Evolutionary conservation across 2,888 invertebrate species (phyloP).

Genomic region (Axea sp.): DNA sequence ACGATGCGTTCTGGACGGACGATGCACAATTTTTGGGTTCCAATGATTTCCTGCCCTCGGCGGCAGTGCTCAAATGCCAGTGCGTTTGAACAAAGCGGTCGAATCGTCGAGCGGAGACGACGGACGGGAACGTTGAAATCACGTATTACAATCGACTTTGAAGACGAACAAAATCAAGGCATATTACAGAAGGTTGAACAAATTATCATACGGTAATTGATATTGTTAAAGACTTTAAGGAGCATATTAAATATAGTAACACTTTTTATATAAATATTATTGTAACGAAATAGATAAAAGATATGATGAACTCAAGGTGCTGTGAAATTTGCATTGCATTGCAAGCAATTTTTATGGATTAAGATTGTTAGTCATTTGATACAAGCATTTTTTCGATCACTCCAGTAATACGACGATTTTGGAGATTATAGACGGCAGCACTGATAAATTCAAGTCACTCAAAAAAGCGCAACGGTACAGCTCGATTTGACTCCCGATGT

Average conservation of each 20-base stretch:
- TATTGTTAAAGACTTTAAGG: slow-evolving; percentile 59
- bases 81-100: neutral
- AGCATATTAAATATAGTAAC: slow-evolving; percentile 60
- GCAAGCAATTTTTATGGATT: slow-evolving; percentile 62
- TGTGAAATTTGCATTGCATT: slow-evolving; percentile 60
- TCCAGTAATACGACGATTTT: slow-evolving; percentile 44
- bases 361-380: slow-evolving; percentile 62
- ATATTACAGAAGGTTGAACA: slow-evolving; percentile 55
- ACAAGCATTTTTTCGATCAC: slow-evolving; percentile 49
- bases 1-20: neutral
- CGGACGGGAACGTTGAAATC: slow-evolving; percentile 10
- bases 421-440: slow-evolving; percentile 52
- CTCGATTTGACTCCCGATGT: slow-evolving; percentile 33
- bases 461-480: slow-evolving; percentile 45
- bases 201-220: slow-evolving; percentile 57
- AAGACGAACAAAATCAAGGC: slow-evolving; percentile 42
- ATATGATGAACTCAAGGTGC: slow-evolving; percentile 60
- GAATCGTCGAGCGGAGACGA: slow-evolving; percentile 3
- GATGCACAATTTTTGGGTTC: neutral
- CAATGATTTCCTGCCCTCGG: slow-evolving; percentile 5
- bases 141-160: slow-evolving; percentile 17
- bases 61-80: neutral
- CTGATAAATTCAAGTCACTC: slow-evolving; percentile 37
- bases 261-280: slow-evolving; percentile 62
- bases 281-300: slow-evolving; percentile 59